These are phyloP conservation scores for Trachymyrmex cornetzi DNA, from an alignment of 1,140 invertebrate species.

Conservation along the genomic window DNA sequence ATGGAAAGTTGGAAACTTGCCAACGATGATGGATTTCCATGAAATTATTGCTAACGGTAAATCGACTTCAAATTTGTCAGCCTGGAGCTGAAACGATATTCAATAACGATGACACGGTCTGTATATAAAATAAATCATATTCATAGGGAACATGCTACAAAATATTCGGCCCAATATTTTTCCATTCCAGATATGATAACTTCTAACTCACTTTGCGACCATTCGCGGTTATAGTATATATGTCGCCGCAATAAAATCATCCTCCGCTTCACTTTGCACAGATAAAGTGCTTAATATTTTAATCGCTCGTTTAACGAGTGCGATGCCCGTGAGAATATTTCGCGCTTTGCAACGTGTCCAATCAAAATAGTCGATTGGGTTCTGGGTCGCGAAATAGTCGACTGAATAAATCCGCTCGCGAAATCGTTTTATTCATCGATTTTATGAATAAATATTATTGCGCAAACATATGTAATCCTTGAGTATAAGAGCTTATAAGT, in stretches of 20 bases:
- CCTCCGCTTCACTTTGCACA: conserved; percentile 54
- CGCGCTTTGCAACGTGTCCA: conserved; percentile 52
- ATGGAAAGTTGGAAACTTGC: conserved; percentile 35
- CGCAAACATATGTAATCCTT: conserved; percentile 18
- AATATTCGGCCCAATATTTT: conserved; percentile 56
- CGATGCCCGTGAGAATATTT: conserved; percentile 61
- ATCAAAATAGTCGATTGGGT: conserved; percentile 62
- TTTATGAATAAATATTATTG: conserved; percentile 20
- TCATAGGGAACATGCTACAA: conserved; percentile 39
- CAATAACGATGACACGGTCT: conserved; percentile 37
- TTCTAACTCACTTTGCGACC: conserved; percentile 60
- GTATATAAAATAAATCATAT: conserved; percentile 57
- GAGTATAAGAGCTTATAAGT: neutral
- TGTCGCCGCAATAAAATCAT: conserved; percentile 62
- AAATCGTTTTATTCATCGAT: conserved; percentile 28
- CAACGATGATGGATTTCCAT: conserved; percentile 16
- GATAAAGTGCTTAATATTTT: conserved; percentile 64
- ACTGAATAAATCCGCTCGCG: neutral
- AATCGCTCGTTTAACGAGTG: conserved; percentile 62
- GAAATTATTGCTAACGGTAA: conserved; percentile 52
- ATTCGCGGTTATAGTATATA: conserved; percentile 29
- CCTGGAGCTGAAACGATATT: conserved; percentile 45
- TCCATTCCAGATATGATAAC: conserved; percentile 57
- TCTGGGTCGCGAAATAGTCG: conserved; percentile 27
- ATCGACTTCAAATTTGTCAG: conserved; percentile 53